Evolutionary conservation across 2,888 invertebrate genomes (phyloP), one percentile per base, ranked within the genome.

Genomic region (Coelinius sp.): DNA sequence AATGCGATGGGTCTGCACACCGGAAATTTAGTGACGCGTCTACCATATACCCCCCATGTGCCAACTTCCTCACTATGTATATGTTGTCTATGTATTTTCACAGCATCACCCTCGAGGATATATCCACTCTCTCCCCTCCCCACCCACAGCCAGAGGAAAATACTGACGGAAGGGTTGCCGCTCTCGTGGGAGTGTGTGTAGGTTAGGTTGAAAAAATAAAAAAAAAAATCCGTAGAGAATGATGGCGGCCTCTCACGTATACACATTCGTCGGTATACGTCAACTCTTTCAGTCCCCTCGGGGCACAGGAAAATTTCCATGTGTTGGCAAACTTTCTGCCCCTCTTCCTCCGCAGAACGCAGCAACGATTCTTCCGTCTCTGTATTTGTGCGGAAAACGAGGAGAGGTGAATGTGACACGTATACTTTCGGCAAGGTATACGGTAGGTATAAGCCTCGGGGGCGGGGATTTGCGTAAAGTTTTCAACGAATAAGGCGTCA

Each of bases 401-500:
- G 35, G 35, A 24, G 24, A 35, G 35, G 59, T 17, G 20, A 17
- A 35, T 35, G 59, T 20, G 31, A 31, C 59, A 59, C 35, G 35
- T 59, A 63, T 41, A 38, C 38, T 49, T 49, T 49, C 17, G 20
- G 2, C 20, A 49, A 49, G 46, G 46, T 20, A 49, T 41, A n/a
- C n/a, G 20, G 27, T 41, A 38, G 35, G 31, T 68, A 65, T 69
- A 20, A 4, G 17, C 17, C 74, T 70, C 71, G 74, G 44, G 79
- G 83, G 83, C 82, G 82, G 83, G 82, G 78, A 82, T 82, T 83
- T 80, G 81, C 81, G 76, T 83, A 79, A 86, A 88, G 85, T 87
- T 88, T 87, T 86, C 86, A 87, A 87, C 87, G 87, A 88, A 87
- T 88, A 87, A 87, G 87, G 86, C 84, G 82, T 79, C 83, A 81